These are phyloP conservation scores for Trichacis sp. DNA, from an alignment of 2,888 invertebrate species.

Conservation along the genomic window DNA sequence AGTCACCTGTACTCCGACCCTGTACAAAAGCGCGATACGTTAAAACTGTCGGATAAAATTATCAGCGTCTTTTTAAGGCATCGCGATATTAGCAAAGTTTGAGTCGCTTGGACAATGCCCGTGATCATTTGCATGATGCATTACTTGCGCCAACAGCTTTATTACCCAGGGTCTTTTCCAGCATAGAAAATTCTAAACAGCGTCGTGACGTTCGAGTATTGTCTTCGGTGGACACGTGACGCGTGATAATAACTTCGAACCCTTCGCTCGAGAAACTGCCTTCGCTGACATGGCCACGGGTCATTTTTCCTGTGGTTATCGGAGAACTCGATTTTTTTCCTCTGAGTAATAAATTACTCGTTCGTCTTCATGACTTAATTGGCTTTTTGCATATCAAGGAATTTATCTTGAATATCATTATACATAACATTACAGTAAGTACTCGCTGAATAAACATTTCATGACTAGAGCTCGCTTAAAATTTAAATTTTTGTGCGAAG, in stretches of 20 bases:
- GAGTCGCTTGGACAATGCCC: constrained; percentile 27
- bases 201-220: constrained; percentile 1
- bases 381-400: no score
- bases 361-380: no score
- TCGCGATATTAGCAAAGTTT: constrained; percentile 37
- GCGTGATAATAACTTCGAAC: not conserved
- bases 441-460: no score
- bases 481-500: no score
- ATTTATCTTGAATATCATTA: no score
- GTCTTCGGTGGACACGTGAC: not conserved
- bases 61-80: constrained; percentile 21
- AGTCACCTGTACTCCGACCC: not conserved
- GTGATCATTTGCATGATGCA: constrained; percentile 24
- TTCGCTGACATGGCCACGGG: not conserved
- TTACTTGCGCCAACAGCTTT: constrained; percentile 20
- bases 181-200: constrained; percentile 9
- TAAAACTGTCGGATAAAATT: constrained; percentile 19
- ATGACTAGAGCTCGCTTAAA: no score
- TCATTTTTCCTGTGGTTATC: no score
- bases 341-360: no score
- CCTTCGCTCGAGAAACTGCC: not conserved
- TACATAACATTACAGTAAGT: no score
- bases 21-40: not conserved
- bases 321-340: no score
- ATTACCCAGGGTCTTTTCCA: constrained; percentile 17